Percentiles rank a stretch among this genome's conserved stretches.
Conservation (phyloP, 1,140 invertebrate species). For the Zaprionus ghesquierei region DNA sequence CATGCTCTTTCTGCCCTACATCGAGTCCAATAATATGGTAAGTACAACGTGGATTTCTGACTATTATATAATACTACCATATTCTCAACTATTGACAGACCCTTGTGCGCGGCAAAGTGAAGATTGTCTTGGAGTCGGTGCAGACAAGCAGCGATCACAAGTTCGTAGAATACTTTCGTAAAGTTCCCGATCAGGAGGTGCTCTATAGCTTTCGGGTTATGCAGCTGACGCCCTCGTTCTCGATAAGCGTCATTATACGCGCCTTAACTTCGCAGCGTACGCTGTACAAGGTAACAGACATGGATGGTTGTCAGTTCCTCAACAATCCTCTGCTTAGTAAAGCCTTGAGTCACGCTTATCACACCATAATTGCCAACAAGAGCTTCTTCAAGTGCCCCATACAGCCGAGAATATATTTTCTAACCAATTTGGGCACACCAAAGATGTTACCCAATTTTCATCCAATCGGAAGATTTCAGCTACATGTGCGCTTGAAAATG, state of each 20-base stretch:
- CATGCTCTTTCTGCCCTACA: background rate
- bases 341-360: constrained; percentile 22
- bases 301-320: constrained; percentile 54
- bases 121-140: constrained; percentile 31
- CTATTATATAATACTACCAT: background rate
- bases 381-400: constrained; percentile 48
- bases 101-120: constrained; percentile 3
- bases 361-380: constrained; percentile 33
- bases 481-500: constrained; percentile 22
- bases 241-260: constrained; percentile 22
- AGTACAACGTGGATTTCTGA: background rate
- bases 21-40: background rate
- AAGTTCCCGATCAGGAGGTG: background rate
- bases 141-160: constrained; percentile 47
- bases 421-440: constrained; percentile 26
- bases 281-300: constrained; percentile 38
- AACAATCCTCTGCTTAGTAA: constrained; percentile 44
- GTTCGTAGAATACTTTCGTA: constrained; percentile 44
- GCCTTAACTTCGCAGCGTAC: constrained; percentile 30
- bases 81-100: background rate
- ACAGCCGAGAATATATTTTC: constrained; percentile 27
- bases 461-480: constrained; percentile 38
- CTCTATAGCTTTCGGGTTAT: constrained; percentile 47
- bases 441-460: constrained; percentile 35
- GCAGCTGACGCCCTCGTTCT: constrained; percentile 17